These are phyloP conservation scores for Mus musculus DNA, from an alignment of 2,113 vertebrate genomes.

Conservation along the genomic window DNA sequence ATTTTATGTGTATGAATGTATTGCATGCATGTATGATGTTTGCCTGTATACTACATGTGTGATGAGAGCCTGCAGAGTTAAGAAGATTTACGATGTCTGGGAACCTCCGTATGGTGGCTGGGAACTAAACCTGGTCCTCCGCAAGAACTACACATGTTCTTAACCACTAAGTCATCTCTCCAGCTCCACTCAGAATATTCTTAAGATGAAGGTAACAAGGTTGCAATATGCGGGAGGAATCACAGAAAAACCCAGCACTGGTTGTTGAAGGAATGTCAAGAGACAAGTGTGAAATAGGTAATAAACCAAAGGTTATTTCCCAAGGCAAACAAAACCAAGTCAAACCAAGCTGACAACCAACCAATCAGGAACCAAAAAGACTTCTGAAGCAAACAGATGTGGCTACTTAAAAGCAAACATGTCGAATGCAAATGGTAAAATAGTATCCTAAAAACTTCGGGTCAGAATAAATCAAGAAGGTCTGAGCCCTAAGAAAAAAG, in stretches of 20 bases:
- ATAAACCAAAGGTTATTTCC: not conserved
- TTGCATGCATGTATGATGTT: not conserved
- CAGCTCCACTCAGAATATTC: not conserved
- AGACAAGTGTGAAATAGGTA: not conserved
- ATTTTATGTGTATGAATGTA: not conserved
- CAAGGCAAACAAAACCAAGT: not conserved
- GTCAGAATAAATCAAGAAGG: not conserved
- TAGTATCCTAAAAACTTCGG: not conserved
- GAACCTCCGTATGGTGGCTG: not conserved
- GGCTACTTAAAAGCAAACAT: not conserved
- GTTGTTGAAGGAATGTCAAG: not conserved
- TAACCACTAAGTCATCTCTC: not conserved
- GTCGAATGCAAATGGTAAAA: not conserved
- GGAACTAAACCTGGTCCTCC: not conserved
- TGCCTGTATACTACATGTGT: not conserved
- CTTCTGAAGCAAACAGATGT: not conserved
- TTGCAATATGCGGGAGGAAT: not conserved
- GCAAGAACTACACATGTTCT: not conserved
- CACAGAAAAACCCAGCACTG: not conserved
- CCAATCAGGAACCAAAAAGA: not conserved
- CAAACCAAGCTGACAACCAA: not conserved
- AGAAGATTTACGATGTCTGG: not conserved
- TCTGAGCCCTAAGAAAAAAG: not conserved
- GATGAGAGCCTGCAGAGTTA: not conserved
- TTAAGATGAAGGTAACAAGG: not conserved